phyloP scores from a whole-genome alignment of 1,140 invertebrate genomes.

The Reticulitermes speratus region DNA sequence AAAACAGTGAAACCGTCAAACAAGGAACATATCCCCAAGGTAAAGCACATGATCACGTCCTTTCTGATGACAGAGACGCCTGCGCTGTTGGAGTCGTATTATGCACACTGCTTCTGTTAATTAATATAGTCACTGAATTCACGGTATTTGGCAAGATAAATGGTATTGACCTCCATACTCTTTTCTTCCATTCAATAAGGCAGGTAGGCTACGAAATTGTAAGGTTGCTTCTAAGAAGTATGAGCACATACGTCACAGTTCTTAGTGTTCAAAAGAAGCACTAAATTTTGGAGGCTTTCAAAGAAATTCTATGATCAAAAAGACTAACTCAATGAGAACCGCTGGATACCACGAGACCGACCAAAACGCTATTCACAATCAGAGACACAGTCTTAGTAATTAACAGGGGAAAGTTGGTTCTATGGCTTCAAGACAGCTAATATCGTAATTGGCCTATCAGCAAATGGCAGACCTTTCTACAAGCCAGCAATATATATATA shows the following conservation, averaged over 20 bases:
- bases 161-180: neutral
- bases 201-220: no score
- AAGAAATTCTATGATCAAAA: neutral
- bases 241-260: neutral
- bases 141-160: neutral
- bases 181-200: no score
- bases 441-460: constrained; percentile 16
- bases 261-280: neutral
- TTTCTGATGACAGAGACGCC: no score
- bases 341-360: neutral
- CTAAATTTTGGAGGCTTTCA: neutral
- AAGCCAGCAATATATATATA: neutral
- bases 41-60: no score
- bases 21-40: no score
- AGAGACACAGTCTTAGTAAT: neutral
- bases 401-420: neutral
- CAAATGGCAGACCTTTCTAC: neutral
- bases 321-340: neutral
- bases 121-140: neutral
- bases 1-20: no score
- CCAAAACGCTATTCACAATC: neutral
- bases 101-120: neutral
- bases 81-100: no score
- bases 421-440: neutral
- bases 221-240: no score